phyloP scores from a whole-genome alignment of 2,113 vertebrate genomes.

The Psittacara wagleri region DNA sequence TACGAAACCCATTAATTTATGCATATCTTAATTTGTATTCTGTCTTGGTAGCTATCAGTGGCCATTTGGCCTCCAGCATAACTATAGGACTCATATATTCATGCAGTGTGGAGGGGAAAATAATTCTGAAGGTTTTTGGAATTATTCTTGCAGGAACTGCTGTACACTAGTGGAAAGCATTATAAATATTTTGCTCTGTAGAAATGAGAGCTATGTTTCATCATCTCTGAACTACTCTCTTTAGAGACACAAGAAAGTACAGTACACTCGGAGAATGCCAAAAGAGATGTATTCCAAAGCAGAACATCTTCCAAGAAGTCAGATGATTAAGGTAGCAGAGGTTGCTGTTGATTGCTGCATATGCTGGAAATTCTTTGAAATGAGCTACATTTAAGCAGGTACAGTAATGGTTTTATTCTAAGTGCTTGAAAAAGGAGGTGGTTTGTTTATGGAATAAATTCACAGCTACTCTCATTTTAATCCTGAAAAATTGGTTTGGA shows the following conservation, averaged over 20 bases:
- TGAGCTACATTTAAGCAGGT: background rate
- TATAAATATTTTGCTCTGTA: background rate
- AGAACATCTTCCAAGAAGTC: conserved; percentile 1
- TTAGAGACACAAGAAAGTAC: background rate
- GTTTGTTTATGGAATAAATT: conserved; percentile 38
- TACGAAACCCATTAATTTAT: background rate
- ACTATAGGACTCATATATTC: background rate
- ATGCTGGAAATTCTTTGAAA: background rate
- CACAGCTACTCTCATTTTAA: conserved; percentile 9
- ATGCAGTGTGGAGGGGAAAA: background rate
- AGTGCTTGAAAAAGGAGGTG: background rate
- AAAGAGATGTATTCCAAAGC: background rate
- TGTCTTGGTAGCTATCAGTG: background rate
- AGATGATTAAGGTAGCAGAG: background rate
- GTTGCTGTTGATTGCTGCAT: background rate
- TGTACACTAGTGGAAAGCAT: background rate
- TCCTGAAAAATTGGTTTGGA: conserved; percentile 39
- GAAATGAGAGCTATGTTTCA: background rate
- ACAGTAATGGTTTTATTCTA: background rate
- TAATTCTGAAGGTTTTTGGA: background rate
- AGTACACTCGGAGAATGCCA: background rate
- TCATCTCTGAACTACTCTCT: background rate
- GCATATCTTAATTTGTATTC: background rate
- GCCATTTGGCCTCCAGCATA: background rate
- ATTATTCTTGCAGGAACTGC: background rate